A percentile compares a stretch with the other conserved stretches of the same genome.
These are phyloP conservation scores for Engraulis encrasicolus DNA, from an alignment of 2,113 vertebrate genomes.

Conservation along the genomic window DNA sequence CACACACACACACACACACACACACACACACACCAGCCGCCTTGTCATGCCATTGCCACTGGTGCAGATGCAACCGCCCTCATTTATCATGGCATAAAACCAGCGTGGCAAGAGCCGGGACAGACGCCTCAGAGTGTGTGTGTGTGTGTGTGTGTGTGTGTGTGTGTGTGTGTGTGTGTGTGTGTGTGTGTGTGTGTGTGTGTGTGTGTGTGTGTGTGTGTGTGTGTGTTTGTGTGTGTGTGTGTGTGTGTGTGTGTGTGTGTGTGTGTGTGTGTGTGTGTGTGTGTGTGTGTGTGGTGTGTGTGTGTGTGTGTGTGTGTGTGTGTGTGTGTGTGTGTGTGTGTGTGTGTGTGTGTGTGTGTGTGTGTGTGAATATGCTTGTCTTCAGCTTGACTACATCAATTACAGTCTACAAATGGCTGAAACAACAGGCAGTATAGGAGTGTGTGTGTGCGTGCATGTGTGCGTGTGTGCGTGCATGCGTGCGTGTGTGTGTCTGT, in stretches of 20 bases:
- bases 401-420: too few species aligned
- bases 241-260: background rate
- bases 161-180: background rate
- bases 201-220: background rate
- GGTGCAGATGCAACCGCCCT: constrained; percentile 64
- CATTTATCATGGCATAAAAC: constrained; percentile 73
- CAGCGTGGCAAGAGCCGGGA: constrained; percentile 50
- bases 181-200: too few species aligned
- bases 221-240: too few species aligned
- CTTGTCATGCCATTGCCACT: background rate
- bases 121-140: background rate
- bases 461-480: too few species aligned
- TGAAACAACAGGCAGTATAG: background rate
- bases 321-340: background rate
- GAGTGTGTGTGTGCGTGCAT: background rate
- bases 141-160: background rate
- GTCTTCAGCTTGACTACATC: too few species aligned
- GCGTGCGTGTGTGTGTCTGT: too few species aligned
- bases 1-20: constrained; percentile 55
- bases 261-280: background rate
- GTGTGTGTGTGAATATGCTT: background rate
- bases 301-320: background rate
- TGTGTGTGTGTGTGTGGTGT: too few species aligned
- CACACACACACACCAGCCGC: constrained; percentile 48
- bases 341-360: background rate